phyloP scores from a whole-genome alignment of 37 sponge, comb jelly and placozoan species.

The Mnemiopsis leidyi region DNA sequence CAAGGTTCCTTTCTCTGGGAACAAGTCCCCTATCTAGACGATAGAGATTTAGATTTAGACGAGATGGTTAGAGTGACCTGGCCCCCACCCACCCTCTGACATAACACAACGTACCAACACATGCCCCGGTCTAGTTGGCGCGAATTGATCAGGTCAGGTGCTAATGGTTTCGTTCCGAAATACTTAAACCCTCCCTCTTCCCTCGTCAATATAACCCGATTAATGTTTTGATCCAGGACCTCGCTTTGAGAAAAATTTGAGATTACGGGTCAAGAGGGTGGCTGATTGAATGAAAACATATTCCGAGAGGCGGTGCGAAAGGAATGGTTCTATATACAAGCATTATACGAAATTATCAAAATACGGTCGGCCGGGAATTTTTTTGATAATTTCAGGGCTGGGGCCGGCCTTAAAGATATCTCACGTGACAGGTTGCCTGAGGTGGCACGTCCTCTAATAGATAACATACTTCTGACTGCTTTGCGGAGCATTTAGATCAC shows the following conservation, averaged over 20 bases:
- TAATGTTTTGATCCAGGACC: neutral
- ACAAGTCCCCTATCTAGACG: too few species aligned
- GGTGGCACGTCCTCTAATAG: neutral
- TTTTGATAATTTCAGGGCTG: neutral
- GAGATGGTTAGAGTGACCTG: neutral
- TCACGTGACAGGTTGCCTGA: neutral
- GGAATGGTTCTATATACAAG: neutral
- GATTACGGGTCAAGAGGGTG: neutral
- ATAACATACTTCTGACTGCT: slow-evolving; percentile 45
- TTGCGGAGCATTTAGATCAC: slow-evolving; percentile 49
- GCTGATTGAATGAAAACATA: neutral
- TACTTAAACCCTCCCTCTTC: neutral
- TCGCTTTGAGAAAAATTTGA: neutral
- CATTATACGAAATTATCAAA: neutral
- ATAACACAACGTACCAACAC: too few species aligned
- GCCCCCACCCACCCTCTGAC: neutral
- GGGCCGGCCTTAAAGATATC: neutral
- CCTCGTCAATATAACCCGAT: neutral
- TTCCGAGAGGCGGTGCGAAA: neutral
- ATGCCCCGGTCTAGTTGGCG: neutral
- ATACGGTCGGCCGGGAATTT: neutral
- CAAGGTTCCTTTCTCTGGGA: too few species aligned
- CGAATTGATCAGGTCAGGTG: neutral
- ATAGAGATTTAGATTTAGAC: neutral
- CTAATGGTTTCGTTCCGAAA: neutral